Evolutionary conservation across 2,888 invertebrate genomes (phyloP).

Genomic region (Dasypolia templi): DNA sequence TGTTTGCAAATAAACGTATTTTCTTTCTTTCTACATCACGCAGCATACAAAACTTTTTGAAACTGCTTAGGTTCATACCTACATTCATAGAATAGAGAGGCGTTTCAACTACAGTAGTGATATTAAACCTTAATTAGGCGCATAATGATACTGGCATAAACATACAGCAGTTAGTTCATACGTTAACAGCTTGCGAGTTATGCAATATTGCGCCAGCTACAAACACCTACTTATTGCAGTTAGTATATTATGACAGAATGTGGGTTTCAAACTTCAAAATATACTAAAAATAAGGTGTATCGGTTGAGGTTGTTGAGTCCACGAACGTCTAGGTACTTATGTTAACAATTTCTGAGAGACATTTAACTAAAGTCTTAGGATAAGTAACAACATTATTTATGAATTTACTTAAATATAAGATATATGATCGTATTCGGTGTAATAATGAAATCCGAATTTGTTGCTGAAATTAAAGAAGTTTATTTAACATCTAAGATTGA

Average conservation of each 20-base stretch:
- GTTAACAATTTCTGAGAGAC: background rate
- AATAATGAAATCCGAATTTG: too few species aligned
- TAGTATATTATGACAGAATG: constrained; percentile 17
- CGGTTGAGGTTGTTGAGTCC: too few species aligned
- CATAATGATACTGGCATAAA: constrained; percentile 37
- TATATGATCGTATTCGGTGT: too few species aligned
- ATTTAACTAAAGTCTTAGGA: too few species aligned
- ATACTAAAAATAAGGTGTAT: background rate
- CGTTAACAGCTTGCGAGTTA: constrained; percentile 34
- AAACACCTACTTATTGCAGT: constrained; percentile 2
- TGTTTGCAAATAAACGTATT: background rate
- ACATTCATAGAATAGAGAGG: constrained; percentile 1
- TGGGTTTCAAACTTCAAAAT: background rate
- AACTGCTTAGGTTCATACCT: background rate
- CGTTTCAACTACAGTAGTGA: constrained; percentile 23
- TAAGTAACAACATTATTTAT: too few species aligned
- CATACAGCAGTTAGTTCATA: constrained; percentile 31
- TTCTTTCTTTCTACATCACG: background rate
- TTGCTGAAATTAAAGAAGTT: too few species aligned
- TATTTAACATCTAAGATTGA: too few species aligned
- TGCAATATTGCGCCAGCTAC: constrained; percentile 40
- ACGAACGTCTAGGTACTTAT: background rate
- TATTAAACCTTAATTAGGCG: constrained; percentile 46
- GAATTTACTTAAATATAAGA: too few species aligned
- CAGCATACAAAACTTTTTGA: background rate